Base-by-base conservation (phyloP, 2,888 invertebrate species). In the Drosophila recens region DNA sequence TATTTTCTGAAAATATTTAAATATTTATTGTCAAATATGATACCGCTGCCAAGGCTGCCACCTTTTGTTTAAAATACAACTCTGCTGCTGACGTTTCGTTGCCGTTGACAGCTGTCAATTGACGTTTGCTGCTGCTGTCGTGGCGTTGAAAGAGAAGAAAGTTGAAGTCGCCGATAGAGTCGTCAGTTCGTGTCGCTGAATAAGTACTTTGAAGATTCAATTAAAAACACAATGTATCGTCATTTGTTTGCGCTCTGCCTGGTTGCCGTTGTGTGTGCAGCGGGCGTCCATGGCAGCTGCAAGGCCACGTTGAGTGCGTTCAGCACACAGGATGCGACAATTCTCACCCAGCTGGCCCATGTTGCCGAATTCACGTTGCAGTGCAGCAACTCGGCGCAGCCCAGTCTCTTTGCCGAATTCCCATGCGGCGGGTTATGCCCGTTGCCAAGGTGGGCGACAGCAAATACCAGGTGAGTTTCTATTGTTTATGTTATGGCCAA, bases 261-360 rank as follows among this genome's bases (percentile, higher is more conserved):
- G 13, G 49, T 90, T 23, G 81, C 80, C 38, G 59, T 70, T n/a
- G 69, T 68, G 15, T 82, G 80, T 36, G 67, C 85, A 34, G 71
- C 87, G 1, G 76, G 81, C 17, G 82, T 84, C 33, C 80, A 86
- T 11, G 91, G 82, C 65, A 92, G 92, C 58, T 95, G 95, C 90
- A 94, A 96, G 93, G 95, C 96, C 11, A 94, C 95, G 66, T 95
- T 97, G n/a, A 95, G 95, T 58, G 95, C 96, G 0, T 98, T 98
- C 93, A 97, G 98, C 51, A 98, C 98, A 17, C 95, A 96, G 92
- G 99, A 99, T 94, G 97, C 97, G 0, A 97, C 98, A 52, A 95
- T 98, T 72, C 95, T 99, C 11, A 96, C 96, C 76, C 96, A 95
- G 91, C 97, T 98, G 80, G 98, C 98, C 0, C 97, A 97, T 93